Evolutionary conservation across 2,797 vertebrate species (phyloP), one percentile per base, ranked within the genome.

Genomic region (Danionella dracula): DNA sequence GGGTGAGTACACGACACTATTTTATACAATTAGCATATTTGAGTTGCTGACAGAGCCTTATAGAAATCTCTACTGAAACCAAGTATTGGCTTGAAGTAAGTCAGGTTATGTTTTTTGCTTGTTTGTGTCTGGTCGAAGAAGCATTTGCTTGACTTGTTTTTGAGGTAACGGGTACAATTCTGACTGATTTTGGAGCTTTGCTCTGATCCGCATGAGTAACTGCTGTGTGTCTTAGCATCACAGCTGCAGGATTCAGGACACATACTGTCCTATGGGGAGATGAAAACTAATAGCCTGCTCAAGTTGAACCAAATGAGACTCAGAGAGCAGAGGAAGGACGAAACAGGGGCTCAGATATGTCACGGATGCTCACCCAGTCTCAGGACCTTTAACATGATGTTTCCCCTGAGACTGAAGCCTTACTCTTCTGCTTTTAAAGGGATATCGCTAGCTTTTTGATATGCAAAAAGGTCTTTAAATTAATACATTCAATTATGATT

Each of bases 1-100:
- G 91, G 93, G 94, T 95, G 82, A 90, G 91, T 87, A n/a, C n/a
- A n/a, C n/a, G n/a, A n/a, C 34, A 27, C 23, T 27, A 27, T 27
- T n/a, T n/a, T n/a, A n/a, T n/a, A n/a, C n/a, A n/a, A n/a, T n/a
- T 8, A 13, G 23, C 15, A 29, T 37, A 8, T 17, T n/a, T 34
- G 16, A 12, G 9, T 51, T 20, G 48, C 17, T 40, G 46, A 13
- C 1, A 8, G 4, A 13, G 7, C 16, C 9, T 12, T 4, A 17
- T 11, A 41, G 23, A 19, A 13, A 37, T 13, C 10, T 2, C 0
- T 1, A 15, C 32, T 11, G 10, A 49, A 29, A 41, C 35, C 23
- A 9, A 62, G 35, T 2, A 6, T 19, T 19, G n/a, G 1, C 42
- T 27, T 61, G 44, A 38, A n/a, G 6, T 16, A 12, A 4, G n/a